These are phyloP conservation scores for Grammomys surdaster DNA, from an alignment of 2,113 vertebrate genomes.

Conservation along the genomic window DNA sequence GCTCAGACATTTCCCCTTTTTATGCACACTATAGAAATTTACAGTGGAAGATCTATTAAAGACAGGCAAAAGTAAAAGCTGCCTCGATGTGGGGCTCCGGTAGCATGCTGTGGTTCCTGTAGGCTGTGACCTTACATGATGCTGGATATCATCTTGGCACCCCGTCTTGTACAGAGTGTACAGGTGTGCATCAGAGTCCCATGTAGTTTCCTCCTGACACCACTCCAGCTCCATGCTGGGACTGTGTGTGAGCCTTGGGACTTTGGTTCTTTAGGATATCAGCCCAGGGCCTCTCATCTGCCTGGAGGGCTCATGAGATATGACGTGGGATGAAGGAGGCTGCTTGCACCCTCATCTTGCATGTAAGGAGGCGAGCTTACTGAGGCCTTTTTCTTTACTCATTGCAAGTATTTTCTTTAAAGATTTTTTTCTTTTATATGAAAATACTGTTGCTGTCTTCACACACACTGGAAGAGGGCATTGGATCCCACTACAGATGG, in stretches of 20 bases:
- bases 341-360: background rate
- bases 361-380: background rate
- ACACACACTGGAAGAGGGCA: no score
- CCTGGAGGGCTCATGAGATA: background rate
- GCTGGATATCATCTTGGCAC: fast-evolving
- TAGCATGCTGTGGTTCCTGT: background rate
- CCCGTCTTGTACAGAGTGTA: fast-evolving
- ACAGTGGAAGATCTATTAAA: background rate
- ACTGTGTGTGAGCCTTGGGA: background rate
- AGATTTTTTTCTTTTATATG: no score
- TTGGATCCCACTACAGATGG: no score
- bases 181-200: background rate
- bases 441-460: no score
- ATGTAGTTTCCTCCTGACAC: fast-evolving
- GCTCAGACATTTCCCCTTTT: background rate
- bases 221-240: fast-evolving
- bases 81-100: no score
- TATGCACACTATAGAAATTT: background rate
- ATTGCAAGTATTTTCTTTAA: background rate
- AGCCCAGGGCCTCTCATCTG: background rate
- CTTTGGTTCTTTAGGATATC: background rate
- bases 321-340: background rate
- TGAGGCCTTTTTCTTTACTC: background rate
- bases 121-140: no score
- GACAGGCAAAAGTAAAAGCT: background rate